phyloP scores from a whole-genome alignment of 2,797 vertebrate genomes.

The Fringilla coelebs region DNA sequence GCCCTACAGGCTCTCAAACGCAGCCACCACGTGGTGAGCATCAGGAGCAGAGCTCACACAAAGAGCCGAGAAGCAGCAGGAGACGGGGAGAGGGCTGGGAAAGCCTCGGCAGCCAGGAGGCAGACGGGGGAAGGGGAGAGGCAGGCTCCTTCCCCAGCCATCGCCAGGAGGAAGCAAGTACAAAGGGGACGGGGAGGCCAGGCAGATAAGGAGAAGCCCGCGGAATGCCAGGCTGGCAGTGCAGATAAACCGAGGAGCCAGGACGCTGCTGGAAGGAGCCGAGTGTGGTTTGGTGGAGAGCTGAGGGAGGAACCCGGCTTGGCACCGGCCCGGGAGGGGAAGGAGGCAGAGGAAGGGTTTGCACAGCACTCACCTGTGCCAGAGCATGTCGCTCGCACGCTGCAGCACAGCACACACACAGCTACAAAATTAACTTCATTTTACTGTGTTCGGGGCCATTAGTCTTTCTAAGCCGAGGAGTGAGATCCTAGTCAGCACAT shows the following conservation, averaged over 20 bases:
- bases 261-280: background rate
- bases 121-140: background rate
- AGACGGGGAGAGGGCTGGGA: background rate
- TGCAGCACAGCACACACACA: background rate
- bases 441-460: slow-evolving; percentile 13
- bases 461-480: background rate
- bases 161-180: background rate
- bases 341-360: background rate
- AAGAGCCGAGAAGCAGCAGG: slow-evolving; percentile 10
- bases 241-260: background rate
- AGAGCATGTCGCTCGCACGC: background rate
- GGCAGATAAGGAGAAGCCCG: slow-evolving; percentile 17
- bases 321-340: background rate
- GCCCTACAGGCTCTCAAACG: background rate
- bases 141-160: background rate
- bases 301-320: background rate
- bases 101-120: background rate
- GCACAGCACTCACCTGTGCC: background rate
- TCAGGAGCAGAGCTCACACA: slow-evolving; percentile 46
- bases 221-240: background rate
- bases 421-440: slow-evolving; percentile 4
- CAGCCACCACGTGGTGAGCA: slow-evolving; percentile 46
- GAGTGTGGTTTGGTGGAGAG: background rate
- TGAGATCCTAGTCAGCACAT: background rate
- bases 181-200: background rate